Base-by-base conservation (phyloP, 1,140 invertebrate species). In the Zophobas atratus region DNA sequence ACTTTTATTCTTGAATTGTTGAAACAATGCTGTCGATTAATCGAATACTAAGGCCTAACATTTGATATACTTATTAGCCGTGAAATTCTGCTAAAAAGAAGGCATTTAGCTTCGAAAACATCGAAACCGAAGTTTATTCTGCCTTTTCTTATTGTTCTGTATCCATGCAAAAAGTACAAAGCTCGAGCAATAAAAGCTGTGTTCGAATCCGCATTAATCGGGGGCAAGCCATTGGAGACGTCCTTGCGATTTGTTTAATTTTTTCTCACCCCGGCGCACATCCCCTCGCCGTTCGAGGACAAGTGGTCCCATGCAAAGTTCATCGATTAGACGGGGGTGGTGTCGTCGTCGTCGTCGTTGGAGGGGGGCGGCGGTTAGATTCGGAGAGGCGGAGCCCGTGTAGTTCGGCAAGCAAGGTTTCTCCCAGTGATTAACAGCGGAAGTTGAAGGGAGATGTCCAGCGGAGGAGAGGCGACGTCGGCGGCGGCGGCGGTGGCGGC, bases 281-380 rank as follows among this genome's bases (percentile, higher is more conserved):
- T 20, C 41, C 56, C 34, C 38, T 34, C 34, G 43, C 43, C 43
- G 3, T 70, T 41, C 71, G 39, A 73, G 51, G 49, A 73, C 71
- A 73, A 73, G 71, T 73, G 71, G 55, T 73, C 71, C 36, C 71
- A 73, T 73, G 71, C 55, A 73, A 73, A 73, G 71, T 73, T 73
- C 71, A 73, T 73, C 71, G 71, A 73, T 73, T 73, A 73, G 46
- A 39, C 71, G 71, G 71, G 49, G 71, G 71, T 73, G 71, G 71
- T 73, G 38, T 63, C 38, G 36, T 67, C n/a, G 36, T 51, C 49
- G 49, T n/a, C 49, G 49, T 51, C 49, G 49, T 4, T 20, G 49
- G 49, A 51, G 49, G 49, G 49, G 20, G 49, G 4, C 49, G 67
- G 36, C 41, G 70, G 63, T 49, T 20, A 34, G 41, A 67, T 39